Percentiles rank a stretch among this genome's conserved stretches.
phyloP scores from a whole-genome alignment of 1,140 invertebrate species.

The Pogonognathellus flavescens region DNA sequence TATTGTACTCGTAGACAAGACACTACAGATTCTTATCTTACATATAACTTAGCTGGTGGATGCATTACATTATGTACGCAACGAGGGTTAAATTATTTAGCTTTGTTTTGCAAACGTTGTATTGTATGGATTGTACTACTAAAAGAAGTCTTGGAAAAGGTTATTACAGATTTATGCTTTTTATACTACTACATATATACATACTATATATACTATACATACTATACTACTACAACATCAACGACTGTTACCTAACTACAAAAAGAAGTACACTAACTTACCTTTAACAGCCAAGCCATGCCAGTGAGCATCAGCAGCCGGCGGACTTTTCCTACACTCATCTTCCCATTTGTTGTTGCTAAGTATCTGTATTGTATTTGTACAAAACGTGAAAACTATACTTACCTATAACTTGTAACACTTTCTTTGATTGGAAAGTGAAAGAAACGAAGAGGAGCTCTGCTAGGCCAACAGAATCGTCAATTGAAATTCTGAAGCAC shows the following conservation, averaged over 20 bases:
- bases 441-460: conserved; percentile 42
- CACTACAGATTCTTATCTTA: too few relatives aligned
- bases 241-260: too few relatives aligned
- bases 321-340: neutral
- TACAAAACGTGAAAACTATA: conserved; percentile 31
- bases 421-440: conserved; percentile 29
- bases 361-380: conserved; percentile 16
- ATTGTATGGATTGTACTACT: neutral
- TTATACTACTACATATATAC: neutral
- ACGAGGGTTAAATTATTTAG: conserved; percentile 19
- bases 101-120: conserved; percentile 4
- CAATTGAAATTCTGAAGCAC: conserved; percentile 44
- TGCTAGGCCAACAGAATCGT: conserved; percentile 40
- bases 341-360: neutral
- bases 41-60: neutral
- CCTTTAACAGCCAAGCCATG: too few relatives aligned
- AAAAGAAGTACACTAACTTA: too few relatives aligned
- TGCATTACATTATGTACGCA: neutral
- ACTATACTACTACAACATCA: too few relatives aligned
- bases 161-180: conserved; percentile 24
- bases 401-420: conserved; percentile 5
- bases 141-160: neutral
- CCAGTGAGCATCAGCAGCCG: too few relatives aligned
- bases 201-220: too few relatives aligned
- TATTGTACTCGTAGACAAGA: too few relatives aligned